These are phyloP conservation scores for Narcine bancroftii DNA, from an alignment of 2,113 vertebrate species.

Conservation along the genomic window DNA sequence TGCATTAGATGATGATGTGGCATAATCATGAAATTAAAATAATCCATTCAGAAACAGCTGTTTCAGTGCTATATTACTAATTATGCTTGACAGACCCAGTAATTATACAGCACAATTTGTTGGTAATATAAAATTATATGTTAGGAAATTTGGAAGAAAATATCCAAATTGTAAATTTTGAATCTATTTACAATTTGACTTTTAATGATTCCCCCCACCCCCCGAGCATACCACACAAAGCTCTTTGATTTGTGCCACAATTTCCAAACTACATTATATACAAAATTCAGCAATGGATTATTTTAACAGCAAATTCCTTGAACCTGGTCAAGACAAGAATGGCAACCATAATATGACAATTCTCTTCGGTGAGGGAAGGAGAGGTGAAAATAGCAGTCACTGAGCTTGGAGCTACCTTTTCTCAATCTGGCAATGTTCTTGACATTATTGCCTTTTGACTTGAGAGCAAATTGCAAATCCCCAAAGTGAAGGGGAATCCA, in stretches of 20 bases:
- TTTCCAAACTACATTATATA: not conserved
- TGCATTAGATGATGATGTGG: not conserved
- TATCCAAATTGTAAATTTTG: not conserved
- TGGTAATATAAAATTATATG: not conserved
- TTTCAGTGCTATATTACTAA: constrained; percentile 9
- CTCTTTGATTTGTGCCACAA: not conserved
- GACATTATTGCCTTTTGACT: not conserved
- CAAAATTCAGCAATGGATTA: not conserved
- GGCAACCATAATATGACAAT: no score
- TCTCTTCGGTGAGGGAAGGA: no score
- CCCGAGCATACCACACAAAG: not conserved
- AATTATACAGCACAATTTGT: not conserved
- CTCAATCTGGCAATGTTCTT: not conserved
- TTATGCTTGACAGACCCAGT: not conserved
- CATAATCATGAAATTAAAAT: constrained; percentile 7
- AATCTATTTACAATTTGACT: not conserved
- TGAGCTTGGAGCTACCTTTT: not conserved
- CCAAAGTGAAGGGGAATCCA: not conserved
- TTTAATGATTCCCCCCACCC: not conserved
- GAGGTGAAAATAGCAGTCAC: not conserved
- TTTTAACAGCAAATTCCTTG: not conserved
- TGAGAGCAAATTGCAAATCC: not conserved
- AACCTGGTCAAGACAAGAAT: not conserved
- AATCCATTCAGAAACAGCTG: not conserved
- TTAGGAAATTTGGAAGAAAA: not conserved